Base-by-base conservation (phyloP, 2,797 vertebrate genomes). In the Chelon auratus region DNA sequence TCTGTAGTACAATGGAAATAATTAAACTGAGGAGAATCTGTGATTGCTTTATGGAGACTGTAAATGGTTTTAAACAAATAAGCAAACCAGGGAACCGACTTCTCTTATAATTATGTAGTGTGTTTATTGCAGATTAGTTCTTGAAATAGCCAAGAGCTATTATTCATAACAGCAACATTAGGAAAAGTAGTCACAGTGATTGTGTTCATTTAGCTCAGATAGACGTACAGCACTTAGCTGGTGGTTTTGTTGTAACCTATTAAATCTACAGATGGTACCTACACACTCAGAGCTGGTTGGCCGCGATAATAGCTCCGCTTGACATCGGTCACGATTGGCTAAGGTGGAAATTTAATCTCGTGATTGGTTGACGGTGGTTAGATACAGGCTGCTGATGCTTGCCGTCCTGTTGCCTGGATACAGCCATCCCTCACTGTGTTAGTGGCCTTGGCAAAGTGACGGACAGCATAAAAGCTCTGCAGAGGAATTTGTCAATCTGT, bases 381-480 rank as follows among this genome's bases (percentile, higher is more conserved):
- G 77, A 90, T 83, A 77, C 87, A 82, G 72, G 68, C 85, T 81
- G 80, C 71, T 80, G 85, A 76, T 81, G 81, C 74, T 79, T 53
- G 75, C 77, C 10, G 30, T 72, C 42, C 14, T 62, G 94, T 95
- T 95, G 94, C 94, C 91, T 95, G 88, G 94, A 92, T 93, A 95
- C 94, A 91, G 92, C 85, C 81, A 80, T 89, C 87, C 83, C 88
- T 85, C 87, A 76, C 86, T 92, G 89, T 92, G 81, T 86, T 69
- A 91, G 91, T 91, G 93, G 94, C 94, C 94, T 93, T 95, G 93
- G 84, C 88, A 92, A 90, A 92, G 87, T 93, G 93, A 92, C 75
- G 85, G 93, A 92, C 91, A 80, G 79, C 77, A 80, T 92, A 92
- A 94, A 89, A 90, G 87, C 85, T 91, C 84, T 91, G 90, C 87